Conservation (phyloP, 2,888 invertebrate genomes). For the Dicycla oo region DNA sequence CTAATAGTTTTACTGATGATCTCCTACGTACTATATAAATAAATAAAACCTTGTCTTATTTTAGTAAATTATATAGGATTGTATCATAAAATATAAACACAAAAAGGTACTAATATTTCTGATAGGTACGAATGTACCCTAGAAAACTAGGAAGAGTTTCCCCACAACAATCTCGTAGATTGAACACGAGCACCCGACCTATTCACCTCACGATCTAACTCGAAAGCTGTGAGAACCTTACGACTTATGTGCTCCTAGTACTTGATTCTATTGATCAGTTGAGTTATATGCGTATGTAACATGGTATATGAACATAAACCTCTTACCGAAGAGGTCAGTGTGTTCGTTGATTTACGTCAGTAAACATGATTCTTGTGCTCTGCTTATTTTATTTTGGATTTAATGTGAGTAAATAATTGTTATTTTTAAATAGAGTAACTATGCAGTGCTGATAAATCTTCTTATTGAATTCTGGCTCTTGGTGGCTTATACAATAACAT, state of each 20-base stretch:
- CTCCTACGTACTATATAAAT: neutral
- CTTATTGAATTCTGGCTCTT: too few relatives aligned
- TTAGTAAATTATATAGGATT: neutral
- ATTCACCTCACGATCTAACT: slow-evolving; percentile 48
- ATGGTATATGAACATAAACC: slow-evolving; percentile 54
- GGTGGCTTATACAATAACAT: neutral
- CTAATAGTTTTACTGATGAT: neutral
- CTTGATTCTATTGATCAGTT: slow-evolving; percentile 34
- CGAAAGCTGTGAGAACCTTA: slow-evolving; percentile 54
- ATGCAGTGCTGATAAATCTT: too few relatives aligned
- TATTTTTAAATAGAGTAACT: neutral
- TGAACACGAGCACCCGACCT: slow-evolving; percentile 32
- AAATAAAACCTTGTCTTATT: neutral
- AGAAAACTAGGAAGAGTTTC: slow-evolving; percentile 11
- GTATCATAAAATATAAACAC: neutral
- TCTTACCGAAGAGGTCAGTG: slow-evolving; percentile 61
- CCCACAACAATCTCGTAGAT: slow-evolving; percentile 12
- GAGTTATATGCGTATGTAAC: slow-evolving; percentile 47
- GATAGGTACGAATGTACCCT: neutral
- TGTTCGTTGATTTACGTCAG: slow-evolving; percentile 53
- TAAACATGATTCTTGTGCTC: slow-evolving; percentile 66
- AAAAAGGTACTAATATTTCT: neutral
- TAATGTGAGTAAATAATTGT: slow-evolving; percentile 58
- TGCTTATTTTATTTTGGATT: slow-evolving; percentile 58
- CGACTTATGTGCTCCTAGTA: slow-evolving; percentile 48